phyloP scores from a whole-genome alignment of 2,113 vertebrate genomes.

The Tor tambroides region DNA sequence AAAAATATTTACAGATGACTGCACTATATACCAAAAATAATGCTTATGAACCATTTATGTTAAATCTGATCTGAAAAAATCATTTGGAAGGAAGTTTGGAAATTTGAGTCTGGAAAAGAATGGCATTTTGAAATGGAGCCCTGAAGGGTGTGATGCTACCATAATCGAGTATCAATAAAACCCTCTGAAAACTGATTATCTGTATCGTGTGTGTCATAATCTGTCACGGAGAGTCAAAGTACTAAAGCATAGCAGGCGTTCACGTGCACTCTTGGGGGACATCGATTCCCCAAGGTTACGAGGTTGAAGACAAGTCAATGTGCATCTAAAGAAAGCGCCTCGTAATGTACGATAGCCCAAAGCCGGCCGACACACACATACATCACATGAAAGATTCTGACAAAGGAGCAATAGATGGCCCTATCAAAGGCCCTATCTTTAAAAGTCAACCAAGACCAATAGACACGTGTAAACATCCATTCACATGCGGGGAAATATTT shows the following conservation, averaged over 20 bases:
- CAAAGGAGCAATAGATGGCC: slow-evolving; percentile 25
- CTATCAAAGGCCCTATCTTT: slow-evolving; percentile 46
- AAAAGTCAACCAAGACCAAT: slow-evolving; percentile 28
- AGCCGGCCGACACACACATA: slow-evolving; percentile 18
- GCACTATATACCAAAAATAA: too few species aligned
- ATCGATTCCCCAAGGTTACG: slow-evolving; percentile 11
- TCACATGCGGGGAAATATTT: too few species aligned
- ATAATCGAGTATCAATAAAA: slow-evolving; percentile 4
- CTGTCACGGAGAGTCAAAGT: neutral
- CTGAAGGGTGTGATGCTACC: neutral
- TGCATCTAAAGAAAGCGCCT: slow-evolving; percentile 25
- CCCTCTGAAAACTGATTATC: neutral
- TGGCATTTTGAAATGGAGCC: too few species aligned
- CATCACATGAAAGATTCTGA: slow-evolving; percentile 33
- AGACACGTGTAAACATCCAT: neutral
- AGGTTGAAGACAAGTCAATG: slow-evolving; percentile 22
- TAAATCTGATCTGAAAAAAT: too few species aligned
- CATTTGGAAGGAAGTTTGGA: too few species aligned
- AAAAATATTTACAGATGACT: too few species aligned
- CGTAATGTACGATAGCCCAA: slow-evolving; percentile 29
- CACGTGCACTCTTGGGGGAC: neutral
- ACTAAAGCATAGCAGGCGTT: neutral
- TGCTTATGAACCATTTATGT: too few species aligned
- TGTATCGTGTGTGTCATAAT: neutral
- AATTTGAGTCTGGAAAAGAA: too few species aligned